Conservation (phyloP, 2,113 vertebrate species). For the Bostrychus sinensis region DNA sequence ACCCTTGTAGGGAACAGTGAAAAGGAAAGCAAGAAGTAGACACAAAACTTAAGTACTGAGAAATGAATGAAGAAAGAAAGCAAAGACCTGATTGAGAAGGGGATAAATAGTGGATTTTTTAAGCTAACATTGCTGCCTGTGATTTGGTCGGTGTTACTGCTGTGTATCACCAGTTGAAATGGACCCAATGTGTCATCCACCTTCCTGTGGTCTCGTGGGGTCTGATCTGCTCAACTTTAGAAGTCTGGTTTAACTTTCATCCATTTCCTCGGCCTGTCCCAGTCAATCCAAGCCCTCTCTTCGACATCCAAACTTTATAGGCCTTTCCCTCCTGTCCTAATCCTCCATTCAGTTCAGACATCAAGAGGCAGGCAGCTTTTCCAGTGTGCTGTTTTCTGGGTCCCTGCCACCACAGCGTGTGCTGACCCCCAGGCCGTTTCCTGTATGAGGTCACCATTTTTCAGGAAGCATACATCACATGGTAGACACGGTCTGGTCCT, state of each 20-base stretch:
- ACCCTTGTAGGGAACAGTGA: too few species aligned
- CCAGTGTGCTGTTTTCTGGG: conserved; percentile 49
- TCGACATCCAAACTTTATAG: conserved; percentile 17
- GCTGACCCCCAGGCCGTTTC: conserved; percentile 66
- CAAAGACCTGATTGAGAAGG: conserved; percentile 12
- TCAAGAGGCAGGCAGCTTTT: conserved; percentile 9
- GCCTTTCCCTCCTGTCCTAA: conserved; percentile 12
- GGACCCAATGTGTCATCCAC: conserved; percentile 25
- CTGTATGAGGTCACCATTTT: conserved; percentile 72
- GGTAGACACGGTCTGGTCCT: conserved; percentile 35
- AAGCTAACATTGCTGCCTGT: conserved; percentile 28
- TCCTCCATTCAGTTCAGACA: conserved; percentile 18
- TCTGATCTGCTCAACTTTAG: conserved; percentile 14
- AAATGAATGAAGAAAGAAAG: conserved; percentile 18
- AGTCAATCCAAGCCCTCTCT: conserved; percentile 21
- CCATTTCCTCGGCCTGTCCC: neutral
- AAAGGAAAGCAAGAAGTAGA: too few species aligned
- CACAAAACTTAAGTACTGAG: conserved; percentile 8
- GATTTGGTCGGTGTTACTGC: conserved; percentile 24
- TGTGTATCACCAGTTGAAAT: conserved; percentile 44
- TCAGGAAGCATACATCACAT: conserved; percentile 74
- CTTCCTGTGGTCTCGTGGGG: conserved; percentile 16
- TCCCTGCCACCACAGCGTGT: conserved; percentile 47
- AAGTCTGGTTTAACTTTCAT: conserved; percentile 31
- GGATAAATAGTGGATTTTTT: conserved; percentile 31